Evolutionary conservation across 2,113 vertebrate species (phyloP).

Genomic region (Sphyrna mokarran): DNA sequence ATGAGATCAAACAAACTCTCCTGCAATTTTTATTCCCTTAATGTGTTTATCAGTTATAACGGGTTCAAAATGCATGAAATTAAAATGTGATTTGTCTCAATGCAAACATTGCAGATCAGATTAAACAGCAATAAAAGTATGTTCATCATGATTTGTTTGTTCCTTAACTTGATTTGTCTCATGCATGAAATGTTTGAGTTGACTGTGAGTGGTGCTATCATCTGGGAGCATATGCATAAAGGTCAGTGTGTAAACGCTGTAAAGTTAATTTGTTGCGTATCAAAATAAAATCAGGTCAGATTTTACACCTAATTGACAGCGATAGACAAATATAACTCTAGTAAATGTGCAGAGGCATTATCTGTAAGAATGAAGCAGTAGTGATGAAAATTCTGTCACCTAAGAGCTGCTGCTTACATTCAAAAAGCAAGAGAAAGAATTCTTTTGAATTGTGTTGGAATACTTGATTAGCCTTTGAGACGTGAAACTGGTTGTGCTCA

Average conservation of each 20-base stretch:
- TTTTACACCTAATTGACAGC: background rate
- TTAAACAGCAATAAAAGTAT: background rate
- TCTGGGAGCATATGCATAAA: background rate
- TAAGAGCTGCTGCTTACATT: background rate
- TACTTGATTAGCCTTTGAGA: background rate
- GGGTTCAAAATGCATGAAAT: conserved; percentile 21
- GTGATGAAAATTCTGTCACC: background rate
- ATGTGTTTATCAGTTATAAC: background rate
- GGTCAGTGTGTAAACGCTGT: conserved; percentile 26
- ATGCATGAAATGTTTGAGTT: conserved; percentile 17
- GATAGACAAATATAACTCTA: background rate
- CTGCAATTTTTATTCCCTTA: background rate
- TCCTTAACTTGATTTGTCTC: conserved; percentile 19
- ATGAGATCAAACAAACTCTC: background rate
- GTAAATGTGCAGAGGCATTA: background rate
- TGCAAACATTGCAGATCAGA: background rate
- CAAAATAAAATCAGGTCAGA: background rate
- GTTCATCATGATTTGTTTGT: conserved; percentile 9
- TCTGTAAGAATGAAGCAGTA: background rate
- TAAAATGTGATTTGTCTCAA: conserved; percentile 8
- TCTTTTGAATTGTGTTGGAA: background rate
- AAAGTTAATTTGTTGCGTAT: conserved; percentile 28
- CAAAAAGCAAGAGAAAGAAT: background rate
- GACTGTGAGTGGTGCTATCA: conserved; percentile 5
- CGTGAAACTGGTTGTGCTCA: background rate